Evolutionary conservation across 1,140 invertebrate species (phyloP), one percentile per base, ranked within the genome.

Genomic region (Globodera ellingtonae): DNA sequence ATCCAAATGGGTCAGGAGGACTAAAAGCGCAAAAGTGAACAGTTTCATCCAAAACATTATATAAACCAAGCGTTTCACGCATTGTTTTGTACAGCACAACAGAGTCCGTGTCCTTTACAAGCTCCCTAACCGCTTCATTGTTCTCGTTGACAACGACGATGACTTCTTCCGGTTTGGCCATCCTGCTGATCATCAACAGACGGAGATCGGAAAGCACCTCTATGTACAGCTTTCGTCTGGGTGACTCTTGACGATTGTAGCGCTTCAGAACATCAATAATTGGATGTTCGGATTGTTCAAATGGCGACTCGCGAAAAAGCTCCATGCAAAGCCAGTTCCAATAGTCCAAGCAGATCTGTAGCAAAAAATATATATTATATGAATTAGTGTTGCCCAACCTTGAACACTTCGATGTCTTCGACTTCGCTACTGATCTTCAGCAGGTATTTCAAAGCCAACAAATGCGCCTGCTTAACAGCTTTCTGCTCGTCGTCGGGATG

Each of bases 121-220:
- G 98, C 90, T 99, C 98, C 72, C 98, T 91, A 3, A 99, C 97
- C 75, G 99, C 97, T 91, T 99, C 98, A 47, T 98, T 98, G 91
- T 99, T 98, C 90, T 99, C 98, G 92, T 99, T 99, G 90, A 99
- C 97, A n/a, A 99, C 97, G 75, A 99, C 96, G n/a, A 99, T 92
- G 7, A 99, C 98, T 92, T 99, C 98, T 90, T 99, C 98, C 0
- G 98, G 98, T 90, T 98, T 99, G 0, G 97, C 98, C 98, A 99
- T 99, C 85, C 97, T 93, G 67, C 95, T 96, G 75, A 99, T 99
- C 96, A 99, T 99, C 44, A 98, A 96, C 84, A 95, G 94, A n/a
- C 98, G 92, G 18, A 99, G 94, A 90, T 93, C 94, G 67, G 94
- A 94, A 15, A 97, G 90, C 75, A 95, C 93, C 81, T 93, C 92